Base-by-base conservation (phyloP, 2,888 invertebrate species). In the Sphaerophoria rueppellii region DNA sequence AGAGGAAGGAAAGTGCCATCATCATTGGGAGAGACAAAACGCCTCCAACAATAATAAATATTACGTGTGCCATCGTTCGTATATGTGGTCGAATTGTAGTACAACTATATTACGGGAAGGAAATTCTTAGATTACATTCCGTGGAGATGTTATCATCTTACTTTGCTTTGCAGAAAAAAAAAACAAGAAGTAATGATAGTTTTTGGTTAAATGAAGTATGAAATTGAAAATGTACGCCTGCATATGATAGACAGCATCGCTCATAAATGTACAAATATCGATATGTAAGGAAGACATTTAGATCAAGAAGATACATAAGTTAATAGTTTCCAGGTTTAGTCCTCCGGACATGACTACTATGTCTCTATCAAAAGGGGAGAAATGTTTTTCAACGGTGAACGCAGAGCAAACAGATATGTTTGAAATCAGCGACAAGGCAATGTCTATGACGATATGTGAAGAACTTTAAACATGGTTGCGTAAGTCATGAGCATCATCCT, bases 171-270 rank as follows among this genome's bases (percentile, higher is more conserved):
- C 32, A 35, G 1, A n/a, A 32, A 52, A 40, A 46, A 35, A 0
- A n/a, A 32, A 52, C 34, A 46, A 54, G 24, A 24, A 24, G 24
- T 24, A 74, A 46, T 61, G 34, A 77, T 65, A 73, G 81, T 81
- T 85, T 65, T 85, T 48, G 43, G 85, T 85, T 81, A 81, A 85
- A 85, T 85, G 81, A 81, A 60, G 73, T 85, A 85, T 85, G 85
- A 85, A 85, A 85, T 85, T 81, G 81, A 77, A 85, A 85, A 77
- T 63, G 54, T 71, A 71, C 69, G 67, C 43, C 67, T 75, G 57
- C 57, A 76, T 77, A 60, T 54, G 55, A 69, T 57, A 37, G 6
- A 40, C 24, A 58, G 43, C 24, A 24, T 24, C 24, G 2, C 24
- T 24, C 24, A 24, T 24, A 24, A 24, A 24, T 24, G 24, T 24